Percentiles rank a stretch among this genome's conserved stretches.
phyloP scores from a whole-genome alignment of 2,113 vertebrate genomes.

The Formicarius rufipectus region DNA sequence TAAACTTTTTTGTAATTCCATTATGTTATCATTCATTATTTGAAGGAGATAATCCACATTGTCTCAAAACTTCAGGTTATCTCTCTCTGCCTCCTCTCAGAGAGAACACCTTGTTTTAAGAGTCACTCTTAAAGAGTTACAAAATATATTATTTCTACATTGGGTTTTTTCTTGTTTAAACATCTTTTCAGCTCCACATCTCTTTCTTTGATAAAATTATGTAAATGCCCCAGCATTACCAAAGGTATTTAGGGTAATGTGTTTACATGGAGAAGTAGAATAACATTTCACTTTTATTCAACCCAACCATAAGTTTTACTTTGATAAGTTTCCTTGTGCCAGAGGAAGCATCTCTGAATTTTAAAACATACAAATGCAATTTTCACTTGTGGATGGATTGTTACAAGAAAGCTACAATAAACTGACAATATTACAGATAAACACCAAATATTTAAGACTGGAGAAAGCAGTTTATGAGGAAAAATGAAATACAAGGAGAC shows the following conservation, averaged over 20 bases:
- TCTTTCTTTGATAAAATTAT: neutral
- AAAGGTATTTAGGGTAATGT: neutral
- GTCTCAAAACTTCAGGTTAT: neutral
- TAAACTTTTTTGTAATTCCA: neutral
- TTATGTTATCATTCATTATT: neutral
- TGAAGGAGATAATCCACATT: neutral
- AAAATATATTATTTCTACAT: neutral
- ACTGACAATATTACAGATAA: neutral
- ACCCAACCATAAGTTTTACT: neutral
- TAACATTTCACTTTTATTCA: neutral
- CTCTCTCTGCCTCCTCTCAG: neutral
- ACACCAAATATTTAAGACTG: neutral
- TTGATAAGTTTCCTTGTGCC: neutral
- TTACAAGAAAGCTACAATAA: neutral
- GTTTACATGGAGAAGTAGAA: neutral
- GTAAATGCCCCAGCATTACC: neutral
- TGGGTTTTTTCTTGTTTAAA: neutral
- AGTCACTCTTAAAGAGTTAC: neutral
- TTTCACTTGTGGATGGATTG: neutral
- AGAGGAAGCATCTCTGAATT: neutral
- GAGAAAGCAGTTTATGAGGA: neutral
- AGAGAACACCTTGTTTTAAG: neutral
- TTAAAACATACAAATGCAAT: neutral
- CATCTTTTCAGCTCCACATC: neutral
- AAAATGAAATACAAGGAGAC: conserved; percentile 1